Percentiles rank a stretch among this genome's conserved stretches.
phyloP scores from a whole-genome alignment of 2,113 vertebrate genomes.

The Podocnemis expansa region DNA sequence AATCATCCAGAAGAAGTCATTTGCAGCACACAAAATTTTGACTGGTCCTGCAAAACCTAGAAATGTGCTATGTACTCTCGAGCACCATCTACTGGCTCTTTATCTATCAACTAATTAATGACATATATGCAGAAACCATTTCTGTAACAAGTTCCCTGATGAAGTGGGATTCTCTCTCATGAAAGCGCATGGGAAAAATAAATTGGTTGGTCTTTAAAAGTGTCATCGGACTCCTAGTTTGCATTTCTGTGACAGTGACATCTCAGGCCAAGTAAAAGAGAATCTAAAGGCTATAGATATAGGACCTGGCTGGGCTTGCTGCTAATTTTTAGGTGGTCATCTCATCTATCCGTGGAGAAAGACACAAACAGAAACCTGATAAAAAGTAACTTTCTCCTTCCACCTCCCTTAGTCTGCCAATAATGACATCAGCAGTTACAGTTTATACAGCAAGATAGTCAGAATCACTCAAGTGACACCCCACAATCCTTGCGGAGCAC shows the following conservation, averaged over 20 bases:
- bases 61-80: not conserved
- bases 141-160: too few relatives aligned
- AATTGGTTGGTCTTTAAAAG: too few relatives aligned
- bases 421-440: slow-evolving; percentile 27
- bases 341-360: not conserved
- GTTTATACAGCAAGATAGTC: not conserved
- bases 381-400: not conserved
- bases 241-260: not conserved
- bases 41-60: not conserved
- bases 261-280: not conserved
- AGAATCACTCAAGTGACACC: not conserved
- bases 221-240: too few relatives aligned
- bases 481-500: not conserved
- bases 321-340: not conserved
- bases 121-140: not conserved
- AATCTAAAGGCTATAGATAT: not conserved
- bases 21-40: not conserved
- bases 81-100: not conserved
- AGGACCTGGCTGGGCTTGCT: not conserved
- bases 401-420: not conserved
- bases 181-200: too few relatives aligned
- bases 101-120: not conserved
- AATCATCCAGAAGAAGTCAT: not conserved
- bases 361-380: not conserved
- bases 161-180: too few relatives aligned